Evolutionary conservation across 1,140 invertebrate species (phyloP), one percentile per base, ranked within the genome.

Genomic region (Hylaeus volcanicus): DNA sequence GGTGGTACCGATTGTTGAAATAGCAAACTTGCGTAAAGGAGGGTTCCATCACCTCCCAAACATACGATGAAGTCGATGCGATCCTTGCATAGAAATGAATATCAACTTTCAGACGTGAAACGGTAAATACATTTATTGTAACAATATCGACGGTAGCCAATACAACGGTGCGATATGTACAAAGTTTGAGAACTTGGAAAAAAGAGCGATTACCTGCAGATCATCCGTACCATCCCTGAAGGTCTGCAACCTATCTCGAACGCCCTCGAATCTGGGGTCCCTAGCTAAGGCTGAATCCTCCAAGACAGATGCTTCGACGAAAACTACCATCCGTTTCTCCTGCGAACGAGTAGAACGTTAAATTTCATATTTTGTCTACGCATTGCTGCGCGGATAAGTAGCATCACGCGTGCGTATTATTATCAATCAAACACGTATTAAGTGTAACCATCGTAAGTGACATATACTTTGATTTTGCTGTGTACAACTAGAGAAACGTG

Each of bases 41-140:
- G 93, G 0, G 98, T 99, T n/a, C 98, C 98, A 93, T 99, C 98
- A 4, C 98, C 98, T 1, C 98, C 98, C 5, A 99, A 93, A 88
- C 98, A 99, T 63, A 99, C 96, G 79, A 99, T 98, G 89, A 99
- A 99, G 92, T 99, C 98, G 81, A 99, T 98, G 92, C 98, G 98
- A 91, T 99, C 98, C 5, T 98, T 60, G 39, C 81, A 75, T n/a
- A 41, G 65, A 70, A 64, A 63, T 15, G 2, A 2, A 11, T 14
- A 2, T 26, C 1, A 51, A 78, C 60, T 37, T 11, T 39, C 14
- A 37, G 26, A 41, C 26, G 3, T 6, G 1, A 58, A 63, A 69
- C 14, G 6, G 5, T 3, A 15, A 1, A 43, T 26, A 26, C 26
- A 26, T 26, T 0, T 26, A 26, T 26, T 26, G 26, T 26, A 26